Percentiles rank a stretch among this genome's conserved stretches.
Evolutionary conservation across 2,888 invertebrate genomes (phyloP).

Genomic region (Gymnoscelis rufifasciata): DNA sequence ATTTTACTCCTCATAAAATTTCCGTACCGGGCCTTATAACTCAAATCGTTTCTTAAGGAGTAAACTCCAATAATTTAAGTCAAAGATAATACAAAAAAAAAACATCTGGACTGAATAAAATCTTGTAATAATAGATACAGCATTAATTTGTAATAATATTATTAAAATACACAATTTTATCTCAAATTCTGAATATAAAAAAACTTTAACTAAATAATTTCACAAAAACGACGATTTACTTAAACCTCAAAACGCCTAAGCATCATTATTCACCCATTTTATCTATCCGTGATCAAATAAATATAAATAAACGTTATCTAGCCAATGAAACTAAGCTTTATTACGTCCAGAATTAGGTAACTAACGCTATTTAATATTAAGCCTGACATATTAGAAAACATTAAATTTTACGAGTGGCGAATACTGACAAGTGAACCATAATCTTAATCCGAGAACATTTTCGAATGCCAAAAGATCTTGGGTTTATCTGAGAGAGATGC

Average conservation of each 20-base stretch:
- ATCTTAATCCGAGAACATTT: slow-evolving; percentile 14
- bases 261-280: background rate
- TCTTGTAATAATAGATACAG: too few relatives aligned
- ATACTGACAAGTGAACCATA: slow-evolving; percentile 17
- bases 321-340: slow-evolving; percentile 18
- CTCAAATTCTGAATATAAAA: too few relatives aligned
- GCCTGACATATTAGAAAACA: slow-evolving; percentile 15
- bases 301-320: slow-evolving; percentile 7
- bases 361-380: slow-evolving; percentile 15
- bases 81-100: too few relatives aligned
- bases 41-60: too few relatives aligned
- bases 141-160: too few relatives aligned
- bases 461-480: slow-evolving; percentile 20
- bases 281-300: slow-evolving; percentile 7
- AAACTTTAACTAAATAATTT: too few relatives aligned
- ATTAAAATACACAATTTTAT: too few relatives aligned
- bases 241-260: background rate
- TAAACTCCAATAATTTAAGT: too few relatives aligned
- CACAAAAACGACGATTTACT: background rate
- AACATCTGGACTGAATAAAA: too few relatives aligned
- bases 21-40: too few relatives aligned
- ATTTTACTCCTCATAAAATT: too few relatives aligned
- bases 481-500: too few relatives aligned
- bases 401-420: slow-evolving; percentile 14
- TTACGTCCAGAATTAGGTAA: slow-evolving; percentile 15